Evolutionary conservation across 2,888 invertebrate genomes (phyloP).

Genomic region (Megastigmus dorsalis): DNA sequence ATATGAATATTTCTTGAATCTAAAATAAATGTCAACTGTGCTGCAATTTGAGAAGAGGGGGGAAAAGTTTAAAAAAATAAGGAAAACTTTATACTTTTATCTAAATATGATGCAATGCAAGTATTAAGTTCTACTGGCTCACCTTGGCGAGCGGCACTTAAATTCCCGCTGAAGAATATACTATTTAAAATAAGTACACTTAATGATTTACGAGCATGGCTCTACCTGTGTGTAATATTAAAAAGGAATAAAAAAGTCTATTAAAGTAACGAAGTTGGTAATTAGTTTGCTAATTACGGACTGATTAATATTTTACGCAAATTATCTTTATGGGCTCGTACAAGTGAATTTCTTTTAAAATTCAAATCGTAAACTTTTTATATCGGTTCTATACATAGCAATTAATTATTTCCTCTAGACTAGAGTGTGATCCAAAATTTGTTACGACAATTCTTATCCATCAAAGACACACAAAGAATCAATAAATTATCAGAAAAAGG

Average conservation of each 20-base stretch:
- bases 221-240: conserved; percentile 11
- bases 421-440: too few relatives aligned
- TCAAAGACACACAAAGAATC: not conserved
- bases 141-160: conserved; percentile 6
- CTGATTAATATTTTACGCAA: conserved; percentile 15
- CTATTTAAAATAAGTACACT: conserved; percentile 17
- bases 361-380: too few relatives aligned
- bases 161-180: conserved; percentile 8
- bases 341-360: too few relatives aligned
- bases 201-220: not conserved
- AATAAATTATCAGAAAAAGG: too few relatives aligned
- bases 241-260: not conserved
- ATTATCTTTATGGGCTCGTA: not conserved
- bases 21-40: too few relatives aligned
- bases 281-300: conserved; percentile 18
- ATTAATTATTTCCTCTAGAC: too few relatives aligned
- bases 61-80: too few relatives aligned
- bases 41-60: too few relatives aligned
- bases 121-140: conserved; percentile 15
- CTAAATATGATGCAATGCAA: not conserved
- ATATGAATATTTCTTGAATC: too few relatives aligned
- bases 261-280: not conserved
- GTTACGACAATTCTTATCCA: too few relatives aligned
- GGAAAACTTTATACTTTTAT: not conserved
- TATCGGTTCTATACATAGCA: too few relatives aligned